Evolutionary conservation across 2,888 invertebrate species (phyloP), one percentile per base, ranked within the genome.

Genomic region (Empis livida): DNA sequence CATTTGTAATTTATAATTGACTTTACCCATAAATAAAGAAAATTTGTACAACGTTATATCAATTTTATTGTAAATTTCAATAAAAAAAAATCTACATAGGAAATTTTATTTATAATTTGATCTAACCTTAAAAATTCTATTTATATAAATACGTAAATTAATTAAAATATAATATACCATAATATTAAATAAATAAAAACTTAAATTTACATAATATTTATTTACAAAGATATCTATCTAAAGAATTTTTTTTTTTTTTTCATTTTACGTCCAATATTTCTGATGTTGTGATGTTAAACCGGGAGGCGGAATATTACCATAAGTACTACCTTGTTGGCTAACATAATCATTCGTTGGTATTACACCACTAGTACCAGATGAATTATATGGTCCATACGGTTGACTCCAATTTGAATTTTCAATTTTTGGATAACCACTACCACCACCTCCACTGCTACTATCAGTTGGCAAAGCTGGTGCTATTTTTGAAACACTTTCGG

Each of bases 401-500:
- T 67, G 70, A 11, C 64, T 61, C 68, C 68, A 68, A 50, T 66
- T 67, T 15, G 63, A 56, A 50, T 63, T 59, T 49, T 65, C 63
- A 51, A 69, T 54, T 55, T 68, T 69, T 17, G 64, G 53, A 55
- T 69, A 68, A 35, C n/a, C n/a, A 5, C n/a, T 13, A n/a, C 35
- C 9, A 32, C 32, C 17, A 4, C 11, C n/a, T n/a, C n/a, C 16
- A 39, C 39, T 39, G 8, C 20, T 20, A 49, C 63, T 61, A 31
- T 67, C 68, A 53, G 57, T 59, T 42, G 65, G 55, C 38, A 67
- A 49, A 11, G 64, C 62, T 42, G 70, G 66, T 49, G 68, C 63
- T 57, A 70, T 70, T 63, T 70, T 68, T 14, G 65, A 60, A 20
- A 67, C 65, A 52, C 65, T 63, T 48, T 69, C 69, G 30, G 62